A percentile compares a stretch with the other conserved stretches of the same genome.
These are phyloP conservation scores for Ernsta delagoae DNA, from an alignment of 2,888 invertebrate genomes.

Conservation along the genomic window DNA sequence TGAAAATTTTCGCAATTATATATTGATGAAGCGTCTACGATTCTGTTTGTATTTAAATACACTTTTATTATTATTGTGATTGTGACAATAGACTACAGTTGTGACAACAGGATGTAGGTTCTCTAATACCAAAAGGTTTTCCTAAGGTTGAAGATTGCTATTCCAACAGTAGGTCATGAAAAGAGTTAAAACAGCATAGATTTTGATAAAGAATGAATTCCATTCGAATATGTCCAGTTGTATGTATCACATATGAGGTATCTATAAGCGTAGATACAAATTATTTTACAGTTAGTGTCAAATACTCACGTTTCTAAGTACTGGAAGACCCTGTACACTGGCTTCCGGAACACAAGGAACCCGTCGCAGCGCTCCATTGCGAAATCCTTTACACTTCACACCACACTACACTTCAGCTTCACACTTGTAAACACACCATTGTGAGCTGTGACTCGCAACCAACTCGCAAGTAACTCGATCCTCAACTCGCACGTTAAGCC, in stretches of 20 bases:
- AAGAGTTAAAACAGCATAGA: no score
- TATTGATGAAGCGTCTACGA: background rate
- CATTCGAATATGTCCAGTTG: no score
- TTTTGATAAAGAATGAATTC: no score
- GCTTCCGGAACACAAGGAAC: slow-evolving; percentile 91
- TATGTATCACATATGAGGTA: no score
- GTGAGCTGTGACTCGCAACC: background rate
- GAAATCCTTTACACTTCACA: slow-evolving; percentile 51
- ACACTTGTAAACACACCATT: slow-evolving; percentile 37
- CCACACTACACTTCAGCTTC: slow-evolving; percentile 32
- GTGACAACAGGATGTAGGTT: no score
- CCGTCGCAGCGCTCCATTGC: slow-evolving; percentile 92
- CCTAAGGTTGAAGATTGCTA: no score
- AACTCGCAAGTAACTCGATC: background rate
- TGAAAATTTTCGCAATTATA: background rate
- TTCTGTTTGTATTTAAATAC: no score
- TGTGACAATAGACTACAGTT: no score
- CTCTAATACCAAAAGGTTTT: no score
- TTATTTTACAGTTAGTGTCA: background rate
- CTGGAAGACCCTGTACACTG: slow-evolving; percentile 92
- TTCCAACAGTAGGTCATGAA: no score
- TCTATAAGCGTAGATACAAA: no score
- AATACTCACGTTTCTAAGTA: slow-evolving; percentile 92
- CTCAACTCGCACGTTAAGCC: slow-evolving; percentile 34
- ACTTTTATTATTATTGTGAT: no score